Evolutionary conservation across 2,113 vertebrate genomes (phyloP), one percentile per base, ranked within the genome.

Genomic region (Accipiter cooperii): DNA sequence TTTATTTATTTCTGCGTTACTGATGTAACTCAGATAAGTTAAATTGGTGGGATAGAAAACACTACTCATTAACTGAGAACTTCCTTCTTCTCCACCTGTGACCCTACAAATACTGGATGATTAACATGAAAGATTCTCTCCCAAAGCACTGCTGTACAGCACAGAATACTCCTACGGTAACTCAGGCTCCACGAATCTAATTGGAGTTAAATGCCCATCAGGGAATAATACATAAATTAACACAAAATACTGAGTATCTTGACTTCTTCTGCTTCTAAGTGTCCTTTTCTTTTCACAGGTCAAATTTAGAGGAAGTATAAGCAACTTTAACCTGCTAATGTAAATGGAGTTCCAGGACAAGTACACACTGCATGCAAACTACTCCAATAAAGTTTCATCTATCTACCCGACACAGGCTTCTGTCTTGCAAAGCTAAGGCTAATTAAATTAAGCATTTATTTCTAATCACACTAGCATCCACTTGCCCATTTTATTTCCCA

Each of bases 81-180:
- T 7, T 46, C 24, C 12, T 14, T 17, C 10, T 49, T 58, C 13
- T 85, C 33, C 20, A 70, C 2, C 16, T 74, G 28, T 64, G 38
- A 78, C 31, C 9, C 40, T 76, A 6, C 16, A 60, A 78, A 40
- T 12, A 36, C 12, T 78, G 55, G 29, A 49, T n/a, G 18, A 63
- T 22, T 19, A 26, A 26, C 12, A 10, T 31, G 22, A 49, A n/a
- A 74, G 13, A 68, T 89, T 82, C 33, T 74, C 8, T 81, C 55
- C 19, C 20, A 69, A 13, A 6, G 78, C 26, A 7, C 16, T 36
- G 25, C 11, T 81, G 42, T 44, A 68, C 22, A 86, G 29, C 0
- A 0, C 47, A 20, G 17, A 79, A 58, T 33, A 76, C 5, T 65
- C 14, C 17, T 52, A 3, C 0, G 0, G 33, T 31, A 90, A 51